A percentile compares a stretch with the other conserved stretches of the same genome.
Evolutionary conservation across 2,113 vertebrate genomes (phyloP).

Genomic region (Muntiacus muntjak): DNA sequence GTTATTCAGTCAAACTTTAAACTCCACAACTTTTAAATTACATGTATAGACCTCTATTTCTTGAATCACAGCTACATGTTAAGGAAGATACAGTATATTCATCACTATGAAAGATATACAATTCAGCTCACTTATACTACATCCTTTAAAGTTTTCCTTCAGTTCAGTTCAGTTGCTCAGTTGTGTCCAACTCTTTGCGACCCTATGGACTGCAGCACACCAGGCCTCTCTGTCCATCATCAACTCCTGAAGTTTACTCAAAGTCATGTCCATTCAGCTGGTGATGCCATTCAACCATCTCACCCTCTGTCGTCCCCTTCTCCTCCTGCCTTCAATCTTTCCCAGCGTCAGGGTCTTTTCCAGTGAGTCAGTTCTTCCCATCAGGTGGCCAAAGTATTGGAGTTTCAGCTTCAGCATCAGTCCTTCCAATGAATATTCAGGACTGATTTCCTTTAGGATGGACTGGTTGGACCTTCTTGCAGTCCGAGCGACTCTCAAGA

Average conservation of each 20-base stretch:
- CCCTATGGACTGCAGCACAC: neutral
- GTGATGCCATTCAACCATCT: neutral
- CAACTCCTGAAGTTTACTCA: neutral
- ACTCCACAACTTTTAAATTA: neutral
- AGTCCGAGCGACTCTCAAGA: neutral
- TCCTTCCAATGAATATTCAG: neutral
- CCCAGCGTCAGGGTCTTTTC: neutral
- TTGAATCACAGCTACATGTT: neutral
- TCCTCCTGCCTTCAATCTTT: neutral
- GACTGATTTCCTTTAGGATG: neutral
- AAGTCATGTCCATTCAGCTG: neutral
- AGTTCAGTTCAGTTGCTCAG: neutral
- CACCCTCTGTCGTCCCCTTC: neutral
- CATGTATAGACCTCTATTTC: neutral
- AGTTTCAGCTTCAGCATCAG: neutral
- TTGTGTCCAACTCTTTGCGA: neutral
- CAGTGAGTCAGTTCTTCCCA: neutral
- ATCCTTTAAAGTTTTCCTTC: neutral
- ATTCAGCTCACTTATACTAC: neutral
- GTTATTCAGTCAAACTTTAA: neutral
- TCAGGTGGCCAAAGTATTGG: neutral
- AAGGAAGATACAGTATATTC: neutral
- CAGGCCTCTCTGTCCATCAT: neutral
- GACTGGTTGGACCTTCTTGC: neutral
- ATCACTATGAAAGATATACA: neutral